phyloP scores from a whole-genome alignment of 2,797 vertebrate genomes.

The Halcyon smyrnensis region DNA sequence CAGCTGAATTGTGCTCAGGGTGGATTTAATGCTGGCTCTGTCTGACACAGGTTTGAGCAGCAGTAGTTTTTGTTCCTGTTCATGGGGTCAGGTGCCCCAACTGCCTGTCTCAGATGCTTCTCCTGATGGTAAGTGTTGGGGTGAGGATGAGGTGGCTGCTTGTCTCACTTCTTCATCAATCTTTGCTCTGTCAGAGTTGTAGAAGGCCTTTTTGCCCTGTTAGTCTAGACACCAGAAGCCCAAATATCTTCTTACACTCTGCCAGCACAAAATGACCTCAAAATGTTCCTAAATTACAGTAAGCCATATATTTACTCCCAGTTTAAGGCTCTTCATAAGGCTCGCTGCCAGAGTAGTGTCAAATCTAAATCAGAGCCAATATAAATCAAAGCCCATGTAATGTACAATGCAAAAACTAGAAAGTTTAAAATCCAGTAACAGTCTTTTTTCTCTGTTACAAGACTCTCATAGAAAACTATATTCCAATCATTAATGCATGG shows the following conservation, averaged over 20 bases:
- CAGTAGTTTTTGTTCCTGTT: slow-evolving; percentile 4
- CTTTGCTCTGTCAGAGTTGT: slow-evolving; percentile 25
- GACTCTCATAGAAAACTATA: not conserved
- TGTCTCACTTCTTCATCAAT: slow-evolving; percentile 49
- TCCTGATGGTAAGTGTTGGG: slow-evolving; percentile 9
- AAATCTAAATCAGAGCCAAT: slow-evolving; percentile 39
- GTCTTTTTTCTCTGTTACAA: not conserved
- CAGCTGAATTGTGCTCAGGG: not conserved
- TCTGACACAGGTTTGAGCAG: not conserved
- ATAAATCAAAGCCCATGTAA: slow-evolving; percentile 41
- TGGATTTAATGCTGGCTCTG: slow-evolving; percentile 22
- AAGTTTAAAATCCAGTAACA: slow-evolving; percentile 5
- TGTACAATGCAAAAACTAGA: not conserved
- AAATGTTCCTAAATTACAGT: slow-evolving; percentile 58
- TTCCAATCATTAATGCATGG: not conserved
- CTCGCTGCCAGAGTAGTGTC: not conserved
- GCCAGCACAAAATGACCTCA: slow-evolving; percentile 43
- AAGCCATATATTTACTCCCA: slow-evolving; percentile 21
- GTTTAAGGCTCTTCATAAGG: slow-evolving; percentile 18
- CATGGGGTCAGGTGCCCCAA: not conserved
- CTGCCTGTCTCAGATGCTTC: slow-evolving; percentile 14
- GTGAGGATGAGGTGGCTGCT: slow-evolving; percentile 11
- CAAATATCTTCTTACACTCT: slow-evolving; percentile 2
- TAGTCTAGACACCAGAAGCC: slow-evolving; percentile 61
- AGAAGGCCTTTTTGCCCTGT: slow-evolving; percentile 57